Conservation (phyloP, 2,797 vertebrate genomes). For the Gephyroberyx darwinii region DNA sequence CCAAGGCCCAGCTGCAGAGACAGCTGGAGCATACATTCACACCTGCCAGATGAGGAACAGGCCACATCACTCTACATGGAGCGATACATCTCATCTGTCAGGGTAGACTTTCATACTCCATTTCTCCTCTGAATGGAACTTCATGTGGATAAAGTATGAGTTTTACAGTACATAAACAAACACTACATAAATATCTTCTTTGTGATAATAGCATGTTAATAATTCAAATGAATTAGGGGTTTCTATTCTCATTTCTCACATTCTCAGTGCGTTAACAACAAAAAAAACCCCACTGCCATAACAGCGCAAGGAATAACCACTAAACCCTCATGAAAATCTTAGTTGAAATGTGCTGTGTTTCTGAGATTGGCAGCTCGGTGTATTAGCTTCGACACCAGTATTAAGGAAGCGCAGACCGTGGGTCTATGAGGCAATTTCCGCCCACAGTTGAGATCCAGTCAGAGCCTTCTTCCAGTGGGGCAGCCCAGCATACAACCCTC, state of each 20-base stretch:
- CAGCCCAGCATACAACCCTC: constrained; percentile 35
- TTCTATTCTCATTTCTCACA: constrained; percentile 41
- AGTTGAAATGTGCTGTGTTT: constrained; percentile 44
- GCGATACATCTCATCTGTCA: constrained; percentile 24
- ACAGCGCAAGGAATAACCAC: constrained; percentile 22
- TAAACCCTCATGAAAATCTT: constrained; percentile 25
- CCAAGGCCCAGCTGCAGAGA: constrained; percentile 63
- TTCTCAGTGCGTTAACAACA: constrained; percentile 28
- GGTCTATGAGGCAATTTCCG: constrained; percentile 62
- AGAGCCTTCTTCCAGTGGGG: constrained; percentile 53
- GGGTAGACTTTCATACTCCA: constrained; percentile 32
- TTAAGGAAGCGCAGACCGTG: constrained; percentile 29
- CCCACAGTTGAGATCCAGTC: constrained; percentile 51
- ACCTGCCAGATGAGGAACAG: constrained; percentile 55
- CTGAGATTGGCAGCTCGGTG: constrained; percentile 54
- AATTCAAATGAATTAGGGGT: constrained; percentile 45
- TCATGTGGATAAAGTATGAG: constrained; percentile 32
- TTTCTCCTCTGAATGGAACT: constrained; percentile 35
- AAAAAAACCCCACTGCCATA: constrained; percentile 16
- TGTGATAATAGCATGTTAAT: constrained; percentile 34
- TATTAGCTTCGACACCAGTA: constrained; percentile 48
- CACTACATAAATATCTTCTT: constrained; percentile 37
- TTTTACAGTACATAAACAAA: constrained; percentile 46
- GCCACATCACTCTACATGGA: constrained; percentile 42
- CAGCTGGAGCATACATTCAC: constrained; percentile 62